Evolutionary conservation across 2,113 vertebrate species (phyloP).

Genomic region (Bufo bufo): DNA sequence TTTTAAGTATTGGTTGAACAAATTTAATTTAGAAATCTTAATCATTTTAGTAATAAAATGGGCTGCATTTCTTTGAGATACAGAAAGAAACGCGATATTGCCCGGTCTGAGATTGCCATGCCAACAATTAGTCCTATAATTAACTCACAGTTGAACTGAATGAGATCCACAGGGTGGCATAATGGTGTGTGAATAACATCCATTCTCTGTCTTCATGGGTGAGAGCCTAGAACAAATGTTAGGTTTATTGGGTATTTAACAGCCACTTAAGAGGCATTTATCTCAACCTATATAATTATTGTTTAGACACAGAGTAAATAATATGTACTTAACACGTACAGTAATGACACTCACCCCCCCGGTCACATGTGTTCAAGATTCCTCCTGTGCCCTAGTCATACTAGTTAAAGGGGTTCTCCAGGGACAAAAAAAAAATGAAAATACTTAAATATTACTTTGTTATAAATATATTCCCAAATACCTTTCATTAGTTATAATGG

Average conservation of each 20-base stretch:
- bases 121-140: constrained; percentile 4
- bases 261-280: constrained; percentile 20
- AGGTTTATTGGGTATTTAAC: constrained; percentile 3
- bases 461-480: no score
- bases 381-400: no score
- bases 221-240: constrained; percentile 18
- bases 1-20: neutral
- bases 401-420: no score
- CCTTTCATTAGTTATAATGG: no score
- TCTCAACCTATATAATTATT: constrained; percentile 23
- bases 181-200: constrained; percentile 26
- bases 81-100: neutral
- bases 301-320: neutral
- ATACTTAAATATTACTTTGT: no score
- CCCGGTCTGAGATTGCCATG: neutral
- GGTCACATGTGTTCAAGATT: neutral
- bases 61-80: neutral
- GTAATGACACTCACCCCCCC: neutral
- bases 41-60: neutral
- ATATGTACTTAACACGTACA: neutral
- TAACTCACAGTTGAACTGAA: neutral
- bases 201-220: neutral
- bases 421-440: no score
- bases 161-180: constrained; percentile 6
- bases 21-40: neutral